phyloP scores from a whole-genome alignment of 1,140 invertebrate species.

The Bombus impatiens region DNA sequence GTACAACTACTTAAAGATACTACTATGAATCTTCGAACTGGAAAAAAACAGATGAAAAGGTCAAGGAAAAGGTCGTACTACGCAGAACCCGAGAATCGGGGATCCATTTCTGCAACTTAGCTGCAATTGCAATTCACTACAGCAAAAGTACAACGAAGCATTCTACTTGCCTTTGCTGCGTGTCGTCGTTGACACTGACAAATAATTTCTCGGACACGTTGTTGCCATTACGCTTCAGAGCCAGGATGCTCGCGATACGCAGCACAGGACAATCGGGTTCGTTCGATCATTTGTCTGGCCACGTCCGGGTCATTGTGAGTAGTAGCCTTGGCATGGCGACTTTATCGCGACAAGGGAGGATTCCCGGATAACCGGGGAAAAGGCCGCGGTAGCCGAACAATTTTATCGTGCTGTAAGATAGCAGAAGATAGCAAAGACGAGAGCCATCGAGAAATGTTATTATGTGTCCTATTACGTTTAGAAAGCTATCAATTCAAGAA shows the following conservation, averaged over 20 bases:
- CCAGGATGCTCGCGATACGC: not conserved
- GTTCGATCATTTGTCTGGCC: slow-evolving; percentile 22
- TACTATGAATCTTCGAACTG: not conserved
- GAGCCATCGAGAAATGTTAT: slow-evolving; percentile 20
- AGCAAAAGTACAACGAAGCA: not conserved
- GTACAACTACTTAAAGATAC: too few relatives aligned
- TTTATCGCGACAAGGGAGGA: slow-evolving; percentile 48
- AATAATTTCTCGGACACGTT: slow-evolving; percentile 38
- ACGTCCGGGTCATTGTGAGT: slow-evolving; percentile 60
- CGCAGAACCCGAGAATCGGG: not conserved
- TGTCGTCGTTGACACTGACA: slow-evolving; percentile 49
- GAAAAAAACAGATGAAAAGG: not conserved
- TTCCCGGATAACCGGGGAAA: slow-evolving; percentile 28
- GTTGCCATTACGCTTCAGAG: slow-evolving; percentile 19
- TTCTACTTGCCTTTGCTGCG: not conserved
- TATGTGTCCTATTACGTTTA: slow-evolving; percentile 12
- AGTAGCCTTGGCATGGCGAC: slow-evolving; percentile 52
- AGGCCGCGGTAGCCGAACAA: slow-evolving; percentile 56
- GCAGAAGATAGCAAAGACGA: not conserved
- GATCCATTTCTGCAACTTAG: not conserved
- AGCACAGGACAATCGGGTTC: slow-evolving; percentile 21
- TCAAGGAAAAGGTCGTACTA: not conserved
- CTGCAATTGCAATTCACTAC: not conserved
- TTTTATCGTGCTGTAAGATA: slow-evolving; percentile 13
- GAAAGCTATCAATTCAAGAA: not conserved